Percentiles rank a stretch among this genome's conserved stretches.
These are phyloP conservation scores for Galerucella pusilla DNA, from an alignment of 2,888 invertebrate genomes.

Conservation along the genomic window DNA sequence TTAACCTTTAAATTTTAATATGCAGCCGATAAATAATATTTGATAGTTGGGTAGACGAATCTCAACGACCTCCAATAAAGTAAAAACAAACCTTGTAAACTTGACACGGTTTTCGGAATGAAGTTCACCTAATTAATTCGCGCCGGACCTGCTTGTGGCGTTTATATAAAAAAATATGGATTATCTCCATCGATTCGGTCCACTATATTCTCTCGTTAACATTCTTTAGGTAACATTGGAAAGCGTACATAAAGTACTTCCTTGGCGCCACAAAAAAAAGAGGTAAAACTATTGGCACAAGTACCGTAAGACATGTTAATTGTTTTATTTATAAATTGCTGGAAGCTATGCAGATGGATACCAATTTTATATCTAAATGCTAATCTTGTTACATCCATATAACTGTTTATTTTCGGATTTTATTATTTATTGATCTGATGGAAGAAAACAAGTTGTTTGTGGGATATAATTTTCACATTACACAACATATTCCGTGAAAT, in stretches of 20 bases:
- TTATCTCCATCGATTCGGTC: slow-evolving; percentile 1
- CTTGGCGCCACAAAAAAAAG: slow-evolving; percentile 21
- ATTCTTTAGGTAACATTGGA: slow-evolving; percentile 27
- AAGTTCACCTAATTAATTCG: slow-evolving; percentile 14
- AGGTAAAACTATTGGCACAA: background rate
- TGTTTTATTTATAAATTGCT: background rate
- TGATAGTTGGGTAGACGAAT: background rate
- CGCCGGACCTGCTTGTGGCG: slow-evolving; percentile 8
- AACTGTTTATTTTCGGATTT: background rate
- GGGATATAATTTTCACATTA: too few relatives aligned
- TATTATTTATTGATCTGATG: background rate
- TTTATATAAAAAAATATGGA: slow-evolving; percentile 5
- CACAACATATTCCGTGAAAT: too few relatives aligned
- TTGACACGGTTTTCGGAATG: slow-evolving; percentile 13
- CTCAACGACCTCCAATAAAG: slow-evolving; percentile 4
- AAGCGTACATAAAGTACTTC: slow-evolving; percentile 12
- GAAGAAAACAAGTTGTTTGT: background rate
- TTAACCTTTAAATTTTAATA: background rate
- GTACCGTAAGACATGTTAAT: background rate
- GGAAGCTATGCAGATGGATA: background rate
- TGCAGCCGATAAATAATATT: background rate
- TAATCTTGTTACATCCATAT: background rate
- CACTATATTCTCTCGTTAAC: slow-evolving; percentile 21
- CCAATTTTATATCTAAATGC: background rate
- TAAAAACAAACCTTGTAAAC: slow-evolving; percentile 10